Percentiles rank a stretch among this genome's conserved stretches.
Conservation (phyloP, 1,140 invertebrate genomes). For the Adelges cooleyi region DNA sequence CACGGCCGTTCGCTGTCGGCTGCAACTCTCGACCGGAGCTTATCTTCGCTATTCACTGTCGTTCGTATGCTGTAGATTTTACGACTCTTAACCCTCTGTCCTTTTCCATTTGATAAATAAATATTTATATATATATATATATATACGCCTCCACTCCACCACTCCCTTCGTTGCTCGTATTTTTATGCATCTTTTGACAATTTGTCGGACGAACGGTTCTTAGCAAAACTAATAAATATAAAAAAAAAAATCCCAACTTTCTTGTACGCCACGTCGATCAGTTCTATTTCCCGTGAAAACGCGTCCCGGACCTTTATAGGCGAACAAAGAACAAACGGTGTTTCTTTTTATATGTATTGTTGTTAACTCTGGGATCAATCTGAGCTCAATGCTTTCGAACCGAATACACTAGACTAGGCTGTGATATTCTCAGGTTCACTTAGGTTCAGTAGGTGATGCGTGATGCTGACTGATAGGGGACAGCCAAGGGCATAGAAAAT, state of each 20-base stretch:
- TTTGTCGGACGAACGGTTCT: background rate
- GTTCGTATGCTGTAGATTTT: conserved; percentile 12
- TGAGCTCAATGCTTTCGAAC: no score
- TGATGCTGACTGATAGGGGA: no score
- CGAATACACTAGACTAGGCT: no score
- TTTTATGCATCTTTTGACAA: conserved; percentile 9
- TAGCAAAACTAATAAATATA: no score
- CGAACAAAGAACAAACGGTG: background rate
- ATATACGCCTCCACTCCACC: no score
- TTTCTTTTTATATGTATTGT: background rate
- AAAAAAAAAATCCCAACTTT: background rate
- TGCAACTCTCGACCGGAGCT: background rate
- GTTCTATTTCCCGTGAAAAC: background rate
- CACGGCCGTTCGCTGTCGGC: background rate
- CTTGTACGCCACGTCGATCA: no score
- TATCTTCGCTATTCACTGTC: background rate
- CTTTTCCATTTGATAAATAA: no score
- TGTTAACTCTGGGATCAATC: background rate
- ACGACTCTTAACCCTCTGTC: background rate
- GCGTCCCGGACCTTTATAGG: background rate
- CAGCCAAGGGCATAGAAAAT: no score
- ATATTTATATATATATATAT: background rate
- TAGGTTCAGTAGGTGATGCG: no score
- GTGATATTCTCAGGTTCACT: no score
- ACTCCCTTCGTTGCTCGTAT: background rate